Base-by-base conservation (phyloP, 1,140 invertebrate species). In the Calephelis virginiensis region DNA sequence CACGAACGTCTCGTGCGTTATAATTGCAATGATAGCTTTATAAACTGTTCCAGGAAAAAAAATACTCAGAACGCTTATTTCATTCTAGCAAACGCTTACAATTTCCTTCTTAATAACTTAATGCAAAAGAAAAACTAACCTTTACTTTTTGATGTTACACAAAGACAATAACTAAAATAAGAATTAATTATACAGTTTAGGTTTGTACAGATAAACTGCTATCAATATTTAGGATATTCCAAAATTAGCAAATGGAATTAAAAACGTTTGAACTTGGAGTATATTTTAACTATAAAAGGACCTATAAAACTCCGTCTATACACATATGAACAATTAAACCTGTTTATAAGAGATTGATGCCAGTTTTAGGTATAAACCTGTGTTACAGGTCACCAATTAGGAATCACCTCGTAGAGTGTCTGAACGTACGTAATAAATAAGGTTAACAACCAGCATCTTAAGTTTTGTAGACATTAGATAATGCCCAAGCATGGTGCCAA, bases 401-500 rank as follows among this genome's bases (percentile, higher is more conserved):
- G 14, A 50, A 50, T n/a, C 13, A 50, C 49, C 14, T 50, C 49
- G 14, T 13, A 49, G 12, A 49, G n/a, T 5, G n/a, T 49, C 13
- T 13, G 48, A 13, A 49, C n/a, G 7, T 14, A 17, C 14, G 14
- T 50, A 50, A 50, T 50, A 50, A 50, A 50, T 50, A 9, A 50
- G 6, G 17, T 50, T 50, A 50, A 50, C 49, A 17, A 50, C 49
- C 8, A 50, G 1, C 14, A 50, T 53, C 48, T 13, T 40, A 43
- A 50, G 48, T 60, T 61, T 62, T 63, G 65, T 69, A 63, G 65
- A 64, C 67, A 69, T 75, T 73, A 64, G 63, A 64, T 64, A 73
- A 75, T 71, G 56, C 68, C 64, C 63, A 62, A 68, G 64, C 68
- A 72, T 75, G 68, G 74, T 71, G 71, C 73, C 71, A 71, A 74